These are phyloP conservation scores for Drosophila navojoa DNA, from an alignment of 1,140 invertebrate species.

Conservation along the genomic window DNA sequence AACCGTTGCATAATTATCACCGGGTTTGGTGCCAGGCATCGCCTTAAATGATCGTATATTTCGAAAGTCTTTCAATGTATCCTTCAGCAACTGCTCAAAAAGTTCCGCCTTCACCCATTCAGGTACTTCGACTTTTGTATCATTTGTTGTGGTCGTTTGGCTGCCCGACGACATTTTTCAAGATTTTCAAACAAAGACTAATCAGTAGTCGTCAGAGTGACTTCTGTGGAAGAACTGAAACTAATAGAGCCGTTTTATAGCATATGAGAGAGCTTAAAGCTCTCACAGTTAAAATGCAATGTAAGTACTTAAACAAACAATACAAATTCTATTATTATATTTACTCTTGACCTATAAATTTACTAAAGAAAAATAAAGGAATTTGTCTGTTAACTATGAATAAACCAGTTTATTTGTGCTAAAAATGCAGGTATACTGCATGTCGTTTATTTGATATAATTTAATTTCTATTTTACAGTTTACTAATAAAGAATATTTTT, in stretches of 20 bases:
- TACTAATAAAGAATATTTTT: background rate
- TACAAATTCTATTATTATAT: background rate
- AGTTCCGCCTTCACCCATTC: conserved; percentile 84
- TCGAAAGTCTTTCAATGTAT: conserved; percentile 68
- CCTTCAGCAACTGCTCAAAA: conserved; percentile 79
- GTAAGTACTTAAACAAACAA: background rate
- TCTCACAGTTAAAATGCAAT: background rate
- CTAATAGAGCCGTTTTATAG: background rate
- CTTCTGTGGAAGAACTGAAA: conserved; percentile 4
- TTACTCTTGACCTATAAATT: background rate
- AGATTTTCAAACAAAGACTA: background rate
- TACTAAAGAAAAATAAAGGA: no score
- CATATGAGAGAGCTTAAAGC: background rate
- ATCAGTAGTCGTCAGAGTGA: background rate
- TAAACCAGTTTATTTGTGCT: no score
- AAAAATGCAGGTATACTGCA: no score
- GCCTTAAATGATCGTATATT: conserved; percentile 50
- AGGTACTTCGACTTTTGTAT: conserved; percentile 31
- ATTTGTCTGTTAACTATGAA: no score
- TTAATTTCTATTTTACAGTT: background rate
- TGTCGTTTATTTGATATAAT: conserved; percentile 16
- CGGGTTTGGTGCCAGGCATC: conserved; percentile 48
- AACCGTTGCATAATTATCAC: conserved; percentile 73
- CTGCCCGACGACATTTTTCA: conserved; percentile 38
- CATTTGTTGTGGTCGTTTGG: conserved; percentile 5